Percentiles rank a stretch among this genome's conserved stretches.
These are phyloP conservation scores for Papilio glaucus DNA, from an alignment of 1,140 invertebrate species.

Conservation along the genomic window DNA sequence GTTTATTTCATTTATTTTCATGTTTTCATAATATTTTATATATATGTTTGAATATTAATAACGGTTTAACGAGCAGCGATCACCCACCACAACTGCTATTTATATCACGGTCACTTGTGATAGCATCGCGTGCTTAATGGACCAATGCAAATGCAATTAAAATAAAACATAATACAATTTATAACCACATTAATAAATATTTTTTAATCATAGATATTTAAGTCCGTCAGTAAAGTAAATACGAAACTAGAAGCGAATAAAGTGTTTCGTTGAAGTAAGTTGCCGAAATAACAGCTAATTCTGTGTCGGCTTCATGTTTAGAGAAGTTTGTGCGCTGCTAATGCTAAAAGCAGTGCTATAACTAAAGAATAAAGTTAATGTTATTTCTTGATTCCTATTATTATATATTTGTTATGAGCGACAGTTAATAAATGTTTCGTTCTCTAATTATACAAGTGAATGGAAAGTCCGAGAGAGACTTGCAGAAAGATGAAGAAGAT, in stretches of 20 bases:
- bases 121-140: background rate
- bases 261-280: background rate
- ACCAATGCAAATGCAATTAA: background rate
- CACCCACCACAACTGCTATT: background rate
- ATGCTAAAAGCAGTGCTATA: background rate
- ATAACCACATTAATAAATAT: background rate
- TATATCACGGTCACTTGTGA: background rate
- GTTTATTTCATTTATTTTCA: too few relatives aligned
- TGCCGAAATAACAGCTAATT: background rate
- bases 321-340: background rate
- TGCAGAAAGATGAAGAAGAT: too few relatives aligned
- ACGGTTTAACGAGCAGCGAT: background rate
- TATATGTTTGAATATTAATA: too few relatives aligned
- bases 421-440: background rate
- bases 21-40: too few relatives aligned
- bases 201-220: too few relatives aligned
- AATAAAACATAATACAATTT: background rate
- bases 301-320: background rate
- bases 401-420: background rate
- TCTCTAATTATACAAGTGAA: too few relatives aligned
- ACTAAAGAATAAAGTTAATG: background rate
- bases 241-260: background rate
- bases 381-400: background rate
- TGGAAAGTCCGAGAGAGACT: too few relatives aligned
- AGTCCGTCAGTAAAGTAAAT: background rate